Evolutionary conservation across 1,140 invertebrate species (phyloP).

Genomic region (Lucilia sericata): DNA sequence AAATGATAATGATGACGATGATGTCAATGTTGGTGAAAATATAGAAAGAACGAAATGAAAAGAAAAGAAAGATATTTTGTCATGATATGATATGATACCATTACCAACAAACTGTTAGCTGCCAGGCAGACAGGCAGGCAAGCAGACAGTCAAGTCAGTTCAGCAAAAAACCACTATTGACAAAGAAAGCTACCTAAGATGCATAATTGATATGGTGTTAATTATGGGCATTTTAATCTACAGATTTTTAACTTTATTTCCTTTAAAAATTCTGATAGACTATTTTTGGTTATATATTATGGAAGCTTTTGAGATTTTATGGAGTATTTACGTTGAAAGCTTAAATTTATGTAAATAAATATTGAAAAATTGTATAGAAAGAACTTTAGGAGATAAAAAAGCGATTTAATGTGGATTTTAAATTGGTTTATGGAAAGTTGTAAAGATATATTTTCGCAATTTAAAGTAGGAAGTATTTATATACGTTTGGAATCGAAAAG

Average conservation of each 20-base stretch:
- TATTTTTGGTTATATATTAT: background rate
- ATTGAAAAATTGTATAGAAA: too few species aligned
- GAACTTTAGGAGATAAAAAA: too few species aligned
- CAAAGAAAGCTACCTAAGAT: constrained; percentile 16
- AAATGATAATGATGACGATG: background rate
- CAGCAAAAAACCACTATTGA: background rate
- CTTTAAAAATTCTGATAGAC: background rate
- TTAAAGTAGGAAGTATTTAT: too few species aligned
- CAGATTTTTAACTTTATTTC: background rate
- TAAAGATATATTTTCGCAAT: too few species aligned
- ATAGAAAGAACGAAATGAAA: background rate
- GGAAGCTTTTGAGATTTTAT: background rate
- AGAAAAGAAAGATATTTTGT: background rate
- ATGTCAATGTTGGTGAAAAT: background rate
- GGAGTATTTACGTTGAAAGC: too few species aligned
- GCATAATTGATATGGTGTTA: constrained; percentile 12
- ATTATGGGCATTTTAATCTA: background rate
- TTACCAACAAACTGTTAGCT: background rate
- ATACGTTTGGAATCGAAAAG: too few species aligned
- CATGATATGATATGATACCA: background rate
- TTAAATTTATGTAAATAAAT: too few species aligned
- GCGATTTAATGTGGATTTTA: too few species aligned
- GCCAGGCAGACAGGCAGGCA: too few species aligned
- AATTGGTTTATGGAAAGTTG: background rate
- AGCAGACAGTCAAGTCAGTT: background rate